These are phyloP conservation scores for Acanthopleura granulata DNA, from an alignment of 2,888 invertebrate genomes.

Conservation along the genomic window DNA sequence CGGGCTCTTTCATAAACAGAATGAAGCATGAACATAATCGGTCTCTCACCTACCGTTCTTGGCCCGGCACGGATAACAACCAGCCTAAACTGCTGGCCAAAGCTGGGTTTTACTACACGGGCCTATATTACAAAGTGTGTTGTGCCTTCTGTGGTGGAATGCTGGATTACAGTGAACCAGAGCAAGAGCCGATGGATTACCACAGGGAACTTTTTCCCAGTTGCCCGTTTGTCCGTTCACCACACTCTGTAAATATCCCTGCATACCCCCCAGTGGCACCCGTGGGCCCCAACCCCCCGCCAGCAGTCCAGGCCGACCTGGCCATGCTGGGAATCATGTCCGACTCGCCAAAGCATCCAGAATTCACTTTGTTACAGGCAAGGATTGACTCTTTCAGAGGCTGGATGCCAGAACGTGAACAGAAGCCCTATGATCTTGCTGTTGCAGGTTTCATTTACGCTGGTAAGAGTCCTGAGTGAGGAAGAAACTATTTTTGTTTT, in stretches of 20 bases:
- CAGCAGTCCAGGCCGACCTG: neutral
- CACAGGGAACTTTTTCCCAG: constrained; percentile 90
- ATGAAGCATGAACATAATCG: constrained; percentile 30
- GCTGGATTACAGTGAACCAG: constrained; percentile 89
- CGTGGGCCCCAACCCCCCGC: no score
- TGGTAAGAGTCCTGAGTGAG: no score
- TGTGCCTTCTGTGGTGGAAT: constrained; percentile 94
- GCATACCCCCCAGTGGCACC: neutral
- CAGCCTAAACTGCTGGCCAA: constrained; percentile 76
- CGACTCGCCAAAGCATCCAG: constrained; percentile 48
- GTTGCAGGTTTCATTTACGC: constrained; percentile 95
- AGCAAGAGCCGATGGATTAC: constrained; percentile 91
- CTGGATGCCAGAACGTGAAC: constrained; percentile 87
- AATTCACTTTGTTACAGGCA: constrained; percentile 47
- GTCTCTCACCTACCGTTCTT: constrained; percentile 66
- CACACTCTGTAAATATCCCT: constrained; percentile 22
- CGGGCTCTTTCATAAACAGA: neutral
- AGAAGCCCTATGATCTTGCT: constrained; percentile 84
- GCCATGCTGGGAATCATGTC: constrained; percentile 36
- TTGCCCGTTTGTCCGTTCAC: constrained; percentile 79
- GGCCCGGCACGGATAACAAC: constrained; percentile 76
- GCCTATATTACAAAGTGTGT: constrained; percentile 85
- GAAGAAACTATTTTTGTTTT: no score
- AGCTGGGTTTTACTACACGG: constrained; percentile 88
- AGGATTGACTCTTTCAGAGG: constrained; percentile 47